These are phyloP conservation scores for Mormyrops attenuatus DNA, from an alignment of 2,797 vertebrate species.

Conservation along the genomic window DNA sequence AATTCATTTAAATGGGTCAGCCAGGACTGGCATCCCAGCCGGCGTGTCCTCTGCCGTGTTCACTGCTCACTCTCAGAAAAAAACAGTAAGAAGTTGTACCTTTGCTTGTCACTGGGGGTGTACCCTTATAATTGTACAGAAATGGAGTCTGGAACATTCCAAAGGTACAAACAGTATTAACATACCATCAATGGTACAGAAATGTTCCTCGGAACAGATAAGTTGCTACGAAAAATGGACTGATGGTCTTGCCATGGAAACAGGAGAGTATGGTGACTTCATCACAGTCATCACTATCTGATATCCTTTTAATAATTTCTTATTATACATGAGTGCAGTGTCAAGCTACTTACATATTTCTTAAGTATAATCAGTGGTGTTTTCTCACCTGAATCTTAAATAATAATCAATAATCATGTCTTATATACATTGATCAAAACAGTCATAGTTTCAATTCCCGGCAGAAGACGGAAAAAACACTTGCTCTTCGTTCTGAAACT, in stretches of 20 bases:
- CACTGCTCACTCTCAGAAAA: not conserved
- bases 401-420: not conserved
- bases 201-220: not conserved
- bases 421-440: not conserved
- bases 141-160: not conserved
- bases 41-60: not conserved
- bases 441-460: not conserved
- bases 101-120: not conserved
- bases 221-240: not conserved
- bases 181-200: not conserved
- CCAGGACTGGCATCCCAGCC: not conserved
- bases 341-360: not conserved
- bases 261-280: not conserved
- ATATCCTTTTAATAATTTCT: not conserved
- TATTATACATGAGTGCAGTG: not conserved
- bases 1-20: not conserved
- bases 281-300: not conserved
- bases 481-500: not conserved
- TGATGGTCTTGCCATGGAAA: not conserved
- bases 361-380: not conserved
- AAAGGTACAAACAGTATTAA: not conserved
- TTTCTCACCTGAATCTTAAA: not conserved
- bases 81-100: not conserved
- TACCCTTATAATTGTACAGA: not conserved
- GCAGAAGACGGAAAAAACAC: not conserved